Evolutionary conservation across 53 echinoderm and acorn worm genomes (phyloP).

Genomic region (Crossaster papposus): DNA sequence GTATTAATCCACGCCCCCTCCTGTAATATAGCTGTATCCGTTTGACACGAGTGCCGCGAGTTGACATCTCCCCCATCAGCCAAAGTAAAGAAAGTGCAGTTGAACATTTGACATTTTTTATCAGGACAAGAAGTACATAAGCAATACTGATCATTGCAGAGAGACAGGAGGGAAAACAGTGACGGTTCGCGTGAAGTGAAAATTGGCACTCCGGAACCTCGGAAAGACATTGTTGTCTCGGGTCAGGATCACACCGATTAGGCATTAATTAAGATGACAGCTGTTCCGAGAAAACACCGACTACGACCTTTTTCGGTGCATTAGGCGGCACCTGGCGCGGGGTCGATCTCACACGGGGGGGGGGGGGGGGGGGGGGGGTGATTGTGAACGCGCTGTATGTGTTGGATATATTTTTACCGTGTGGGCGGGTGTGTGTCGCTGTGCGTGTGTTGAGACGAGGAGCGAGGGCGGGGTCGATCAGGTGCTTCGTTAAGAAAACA

Average conservation of each 20-base stretch:
- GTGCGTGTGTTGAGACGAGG: neutral
- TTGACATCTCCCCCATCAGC: neutral
- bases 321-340: neutral
- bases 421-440: neutral
- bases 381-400: neutral
- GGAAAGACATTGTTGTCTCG: slow-evolving; percentile 19
- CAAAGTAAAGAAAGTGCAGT: neutral
- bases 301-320: slow-evolving; percentile 25
- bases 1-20: neutral
- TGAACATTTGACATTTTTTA: neutral
- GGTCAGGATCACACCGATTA: slow-evolving; percentile 15
- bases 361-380: neutral
- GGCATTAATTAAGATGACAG: slow-evolving; percentile 18
- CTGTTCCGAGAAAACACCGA: slow-evolving; percentile 22
- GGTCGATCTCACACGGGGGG: neutral
- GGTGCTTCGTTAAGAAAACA: slow-evolving; percentile 14
- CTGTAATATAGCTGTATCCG: neutral
- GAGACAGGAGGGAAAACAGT: neutral
- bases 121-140: neutral
- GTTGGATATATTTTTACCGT: too few species aligned
- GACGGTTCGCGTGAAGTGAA: slow-evolving; percentile 3
- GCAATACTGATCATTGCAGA: neutral
- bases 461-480: slow-evolving; percentile 6
- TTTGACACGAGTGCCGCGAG: neutral
- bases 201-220: neutral